Evolutionary conservation across 1,140 invertebrate species (phyloP), one percentile per base, ranked within the genome.

Genomic region (Helicoverpa zea): DNA sequence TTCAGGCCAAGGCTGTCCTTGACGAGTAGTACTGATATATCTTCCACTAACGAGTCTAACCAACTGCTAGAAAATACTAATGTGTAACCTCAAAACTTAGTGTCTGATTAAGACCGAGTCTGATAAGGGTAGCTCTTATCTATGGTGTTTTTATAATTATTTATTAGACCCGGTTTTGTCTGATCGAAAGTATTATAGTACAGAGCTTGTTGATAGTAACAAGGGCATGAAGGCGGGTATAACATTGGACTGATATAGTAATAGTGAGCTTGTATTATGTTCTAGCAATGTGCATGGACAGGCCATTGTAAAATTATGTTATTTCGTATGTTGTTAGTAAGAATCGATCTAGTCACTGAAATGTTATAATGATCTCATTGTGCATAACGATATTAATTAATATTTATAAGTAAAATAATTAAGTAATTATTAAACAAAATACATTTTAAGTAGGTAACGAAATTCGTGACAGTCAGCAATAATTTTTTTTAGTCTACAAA

Each of bases 1-100:
- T 88, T 1, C 89, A 92, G 70, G 90, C 88, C 49, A 93, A 94
- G 79, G 87, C 89, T 56, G 63, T 92, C 18, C 84, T 92, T 23
- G 90, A 93, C 52, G 91, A 91, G 68, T 93, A 88, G 86, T 13
- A 58, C 51, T 14, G 11, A 18, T 49, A n/a, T 49, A 23, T 78
- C 16, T 49, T 51, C 43, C 59, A 66, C 61, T 77, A 54, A 30
- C 29, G 7, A 75, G 2, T 43, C 54, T 59, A 75, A 75, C n/a
- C 4, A n/a, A 61, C 29, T 16, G 61, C 58, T 76, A 51, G 35
- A 63, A 54, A 29, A 29, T 54, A 35, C 47, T 64, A 77, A 30
- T 43, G n/a, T 61, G n/a, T 75, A 61, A 61, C 16, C 16, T 13
- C 11, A 47, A 49, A 61, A 47, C 49, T 66, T 30, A 49, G 30